Base-by-base conservation (phyloP, 1,140 invertebrate genomes). In the Brachionus manjavacas region DNA sequence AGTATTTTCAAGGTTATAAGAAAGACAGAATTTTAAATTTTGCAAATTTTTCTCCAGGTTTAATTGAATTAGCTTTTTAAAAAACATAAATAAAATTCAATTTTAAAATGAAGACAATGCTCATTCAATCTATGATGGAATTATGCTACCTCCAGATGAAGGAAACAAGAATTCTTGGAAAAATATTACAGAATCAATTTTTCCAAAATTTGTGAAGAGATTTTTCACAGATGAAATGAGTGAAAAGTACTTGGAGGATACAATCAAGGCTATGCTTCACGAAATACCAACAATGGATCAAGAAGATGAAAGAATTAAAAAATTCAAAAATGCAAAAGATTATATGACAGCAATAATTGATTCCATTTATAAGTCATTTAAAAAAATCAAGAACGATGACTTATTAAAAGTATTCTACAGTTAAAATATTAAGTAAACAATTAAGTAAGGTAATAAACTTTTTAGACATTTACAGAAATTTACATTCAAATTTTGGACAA, bases 131-230 rank as follows among this genome's bases (percentile, higher is more conserved):
- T 76, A 76, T 11, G 43, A 76, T 76, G 72, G 72, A 12, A 49
- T 76, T 2, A 76, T 76, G 16, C 20, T 76, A 4, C 72, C 72
- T 14, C 72, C 72, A 14, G 72, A 76, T 52, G 72, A 76, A 25
- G 41, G 2, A 49, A 76, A 49, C 9, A 7, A 76, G 4, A 14
- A 1, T 6, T 25, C 6, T 12, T 49, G 25, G 20, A 25, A 49
- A 52, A 52, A 49, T 52, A 35, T 52, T 25, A 76, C 25, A 76
- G 31, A 23, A 23, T 14, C 7, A 4, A n/a, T 49, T 12, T 14
- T 23, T 11, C 0, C 8, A 0, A 76, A 76, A 49, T 46, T 52
- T 25, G 0, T 76, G 4, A 76, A 76, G 46, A 76, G 23, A 12
- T 49, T 49, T 12, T 76, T 25, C 12, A 14, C 41, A 25, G 7